Percentiles rank a stretch among this genome's conserved stretches.
Evolutionary conservation across 1,140 invertebrate species (phyloP).

Genomic region (Calephelis virginiensis): DNA sequence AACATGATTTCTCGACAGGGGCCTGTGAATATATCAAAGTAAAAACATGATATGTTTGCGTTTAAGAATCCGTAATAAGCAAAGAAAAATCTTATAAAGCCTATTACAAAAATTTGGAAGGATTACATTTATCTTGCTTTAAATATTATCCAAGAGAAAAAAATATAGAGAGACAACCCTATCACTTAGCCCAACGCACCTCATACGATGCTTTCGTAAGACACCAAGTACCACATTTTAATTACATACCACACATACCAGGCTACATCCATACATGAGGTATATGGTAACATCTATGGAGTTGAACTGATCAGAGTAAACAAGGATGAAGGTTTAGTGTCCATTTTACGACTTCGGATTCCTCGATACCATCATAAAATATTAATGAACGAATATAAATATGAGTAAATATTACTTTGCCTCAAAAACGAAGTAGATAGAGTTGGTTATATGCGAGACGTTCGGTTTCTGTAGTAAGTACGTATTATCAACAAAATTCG

Average conservation of each 20-base stretch:
- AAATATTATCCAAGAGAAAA: background rate
- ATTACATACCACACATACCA: slow-evolving; percentile 5
- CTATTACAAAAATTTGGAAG: too few species aligned
- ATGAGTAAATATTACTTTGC: background rate
- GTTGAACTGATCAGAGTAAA: background rate
- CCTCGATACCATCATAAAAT: slow-evolving; percentile 5
- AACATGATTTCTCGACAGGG: too few species aligned
- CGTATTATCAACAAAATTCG: too few species aligned
- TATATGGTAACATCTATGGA: slow-evolving; percentile 1
- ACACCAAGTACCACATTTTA: slow-evolving; percentile 12
- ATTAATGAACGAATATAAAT: slow-evolving; percentile 1
- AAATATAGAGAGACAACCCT: background rate
- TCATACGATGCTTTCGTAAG: slow-evolving; percentile 4
- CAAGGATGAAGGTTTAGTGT: slow-evolving; percentile 1
- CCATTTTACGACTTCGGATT: slow-evolving; percentile 2
- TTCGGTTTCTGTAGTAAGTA: too few species aligned
- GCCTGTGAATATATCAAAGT: too few species aligned
- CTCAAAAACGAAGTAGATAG: too few species aligned
- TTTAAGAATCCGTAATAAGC: too few species aligned
- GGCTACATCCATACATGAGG: background rate
- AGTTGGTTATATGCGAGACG: too few species aligned
- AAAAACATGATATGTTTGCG: too few species aligned
- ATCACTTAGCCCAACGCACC: background rate
- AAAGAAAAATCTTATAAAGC: too few species aligned
- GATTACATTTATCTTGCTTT: too few species aligned